Evolutionary conservation across 2,888 invertebrate species (phyloP), one percentile per base, ranked within the genome.

Genomic region (Formica aserva): DNA sequence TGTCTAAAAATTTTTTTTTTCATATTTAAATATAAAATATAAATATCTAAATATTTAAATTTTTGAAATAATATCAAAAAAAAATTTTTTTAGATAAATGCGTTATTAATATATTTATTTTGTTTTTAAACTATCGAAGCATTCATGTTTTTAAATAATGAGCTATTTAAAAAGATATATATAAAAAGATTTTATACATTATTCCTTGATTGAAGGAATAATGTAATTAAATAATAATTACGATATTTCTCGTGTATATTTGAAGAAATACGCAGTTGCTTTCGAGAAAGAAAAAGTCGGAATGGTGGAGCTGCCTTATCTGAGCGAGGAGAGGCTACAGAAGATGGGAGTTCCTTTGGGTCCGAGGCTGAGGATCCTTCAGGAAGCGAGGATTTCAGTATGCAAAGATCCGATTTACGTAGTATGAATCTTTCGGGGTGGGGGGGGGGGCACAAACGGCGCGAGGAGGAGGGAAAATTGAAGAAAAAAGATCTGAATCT

Each of bases 271-370:
- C 94, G 98, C 98, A 52, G 95, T 96, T 0, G 96, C 97, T 69
- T 97, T 98, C 87, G 98, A 98, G 93, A 97, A 97, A 88, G 98
- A 98, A 95, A 97, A 97, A 92, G 97, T 98, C 0, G 98, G 98
- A 9, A 98, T 98, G 95, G 97, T 98, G 48, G 98, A 98, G 94
- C 95, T 98, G 84, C 98, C 98, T 0, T 98, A 98, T 95, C 96
- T 98, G 89, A 98, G 97, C 0, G 98, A 98, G 94, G 98, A 98
- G 90, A 96, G 98, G 82, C 95, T 98, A 6, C 97, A 98, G 90
- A 98, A 98, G 84, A 96, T 98, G 93, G 98, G 98, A 0, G 97
- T 98, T n/a, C 98, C 98, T 0, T 95, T 98, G 91, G 98, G 98
- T 13, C 98, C 98, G 1, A 95, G 98, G 87, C 96, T 98, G 92